Conservation (phyloP, 2,888 invertebrate species). For the Euproctis similis region DNA sequence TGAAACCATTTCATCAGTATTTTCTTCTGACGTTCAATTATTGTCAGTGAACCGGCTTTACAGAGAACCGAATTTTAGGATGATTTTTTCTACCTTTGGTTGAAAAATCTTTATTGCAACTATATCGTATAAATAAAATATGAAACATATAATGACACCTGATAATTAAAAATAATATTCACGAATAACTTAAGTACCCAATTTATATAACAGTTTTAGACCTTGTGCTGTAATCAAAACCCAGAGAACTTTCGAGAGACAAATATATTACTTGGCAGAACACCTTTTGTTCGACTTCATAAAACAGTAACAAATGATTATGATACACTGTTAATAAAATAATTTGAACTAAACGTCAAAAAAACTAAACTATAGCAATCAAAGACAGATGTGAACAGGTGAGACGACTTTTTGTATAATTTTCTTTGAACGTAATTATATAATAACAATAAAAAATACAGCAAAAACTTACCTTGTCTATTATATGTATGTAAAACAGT, state of each 20-base stretch:
- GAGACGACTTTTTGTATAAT: slow-evolving; percentile 16
- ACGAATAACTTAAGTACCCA: no score
- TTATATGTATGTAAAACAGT: slow-evolving; percentile 19
- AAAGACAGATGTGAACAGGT: slow-evolving; percentile 17
- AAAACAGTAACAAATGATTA: slow-evolving; percentile 17
- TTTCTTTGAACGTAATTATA: slow-evolving; percentile 7
- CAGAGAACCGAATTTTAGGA: no score
- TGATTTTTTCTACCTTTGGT: no score
- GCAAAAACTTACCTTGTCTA: slow-evolving; percentile 7
- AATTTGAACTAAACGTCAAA: slow-evolving; percentile 16
- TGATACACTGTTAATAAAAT: slow-evolving; percentile 17
- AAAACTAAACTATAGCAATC: slow-evolving; percentile 12
- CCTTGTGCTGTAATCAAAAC: slow-evolving; percentile 5
- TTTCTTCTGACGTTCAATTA: no score
- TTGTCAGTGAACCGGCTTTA: no score
- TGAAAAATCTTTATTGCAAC: no score
- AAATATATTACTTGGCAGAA: slow-evolving; percentile 8
- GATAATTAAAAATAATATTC: no score
- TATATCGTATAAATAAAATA: no score
- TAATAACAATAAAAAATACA: slow-evolving; percentile 8
- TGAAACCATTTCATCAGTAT: no score
- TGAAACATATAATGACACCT: no score
- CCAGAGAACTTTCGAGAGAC: slow-evolving; percentile 7
- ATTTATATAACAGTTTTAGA: background rate
- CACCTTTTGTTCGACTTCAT: slow-evolving; percentile 11